Conservation (phyloP, 2,888 invertebrate genomes). For the Nysson spinosus region DNA sequence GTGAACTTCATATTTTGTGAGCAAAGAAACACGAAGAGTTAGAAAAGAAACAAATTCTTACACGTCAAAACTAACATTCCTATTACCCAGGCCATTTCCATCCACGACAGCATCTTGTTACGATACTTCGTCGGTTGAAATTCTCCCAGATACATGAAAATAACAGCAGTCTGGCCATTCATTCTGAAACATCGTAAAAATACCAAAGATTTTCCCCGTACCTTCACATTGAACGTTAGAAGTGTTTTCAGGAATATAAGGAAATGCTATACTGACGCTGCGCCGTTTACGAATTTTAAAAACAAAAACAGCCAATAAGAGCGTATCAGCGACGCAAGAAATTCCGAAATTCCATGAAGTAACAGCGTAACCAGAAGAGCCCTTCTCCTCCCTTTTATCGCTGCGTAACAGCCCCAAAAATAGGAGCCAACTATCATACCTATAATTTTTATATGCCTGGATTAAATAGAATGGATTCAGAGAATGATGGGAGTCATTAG, state of each 20-base stretch:
- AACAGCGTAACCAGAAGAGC: conserved; percentile 83
- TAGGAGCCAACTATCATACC: conserved; percentile 85
- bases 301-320: conserved; percentile 81
- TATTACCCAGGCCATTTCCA: conserved; percentile 89
- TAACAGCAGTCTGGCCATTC: conserved; percentile 88
- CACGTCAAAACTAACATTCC: conserved; percentile 86
- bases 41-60: too few relatives aligned
- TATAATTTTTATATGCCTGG: too few relatives aligned
- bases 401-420: conserved; percentile 86
- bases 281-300: conserved; percentile 83
- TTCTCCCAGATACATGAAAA: conserved; percentile 89
- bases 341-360: conserved; percentile 80
- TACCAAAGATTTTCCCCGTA: not conserved
- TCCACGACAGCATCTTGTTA: conserved; percentile 88
- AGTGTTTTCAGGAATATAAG: conserved; percentile 82
- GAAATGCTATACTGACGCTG: conserved; percentile 79
- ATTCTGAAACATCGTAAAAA: conserved; percentile 78
- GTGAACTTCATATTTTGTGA: too few relatives aligned
- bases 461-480: too few relatives aligned
- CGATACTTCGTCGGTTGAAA: conserved; percentile 88
- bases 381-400: conserved; percentile 82
- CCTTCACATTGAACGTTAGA: not conserved
- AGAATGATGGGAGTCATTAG: too few relatives aligned
- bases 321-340: conserved; percentile 80
- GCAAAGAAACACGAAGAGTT: too few relatives aligned